These are phyloP conservation scores for Montipora capricornis DNA, from an alignment of 64 coral and sea anemone species.

Conservation along the genomic window DNA sequence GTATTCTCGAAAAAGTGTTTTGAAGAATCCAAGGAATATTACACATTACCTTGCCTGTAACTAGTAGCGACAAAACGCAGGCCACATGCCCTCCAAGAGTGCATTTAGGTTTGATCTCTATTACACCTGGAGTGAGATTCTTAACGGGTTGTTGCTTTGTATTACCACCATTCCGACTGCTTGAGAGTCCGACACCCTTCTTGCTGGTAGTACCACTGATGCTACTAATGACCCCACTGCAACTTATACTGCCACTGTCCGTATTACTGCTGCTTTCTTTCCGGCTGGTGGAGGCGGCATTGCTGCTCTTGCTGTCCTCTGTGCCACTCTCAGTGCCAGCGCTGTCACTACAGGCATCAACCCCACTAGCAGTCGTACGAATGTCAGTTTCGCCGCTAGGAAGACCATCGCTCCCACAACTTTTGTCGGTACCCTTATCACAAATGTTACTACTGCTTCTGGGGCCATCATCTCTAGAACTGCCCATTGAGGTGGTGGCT, in stretches of 20 bases:
- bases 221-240: background rate
- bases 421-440: background rate
- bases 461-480: background rate
- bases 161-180: no score
- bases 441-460: background rate
- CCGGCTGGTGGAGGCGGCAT: no score
- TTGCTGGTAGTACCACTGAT: no score
- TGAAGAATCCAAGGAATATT: no score
- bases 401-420: background rate
- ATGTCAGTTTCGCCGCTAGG: no score
- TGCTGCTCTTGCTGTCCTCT: no score
- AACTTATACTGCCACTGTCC: no score
- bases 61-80: conserved; percentile 13
- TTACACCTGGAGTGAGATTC: background rate
- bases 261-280: no score
- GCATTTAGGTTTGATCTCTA: background rate
- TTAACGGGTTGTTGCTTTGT: no score
- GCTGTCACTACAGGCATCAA: background rate
- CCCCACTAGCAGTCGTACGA: background rate
- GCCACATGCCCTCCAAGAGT: conserved; percentile 31
- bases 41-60: background rate
- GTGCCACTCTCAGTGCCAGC: background rate
- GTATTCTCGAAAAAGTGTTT: no score
- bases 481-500: background rate
- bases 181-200: no score